Evolutionary conservation across 2,888 invertebrate genomes (phyloP).

Genomic region (Protophormia terraenovae): DNA sequence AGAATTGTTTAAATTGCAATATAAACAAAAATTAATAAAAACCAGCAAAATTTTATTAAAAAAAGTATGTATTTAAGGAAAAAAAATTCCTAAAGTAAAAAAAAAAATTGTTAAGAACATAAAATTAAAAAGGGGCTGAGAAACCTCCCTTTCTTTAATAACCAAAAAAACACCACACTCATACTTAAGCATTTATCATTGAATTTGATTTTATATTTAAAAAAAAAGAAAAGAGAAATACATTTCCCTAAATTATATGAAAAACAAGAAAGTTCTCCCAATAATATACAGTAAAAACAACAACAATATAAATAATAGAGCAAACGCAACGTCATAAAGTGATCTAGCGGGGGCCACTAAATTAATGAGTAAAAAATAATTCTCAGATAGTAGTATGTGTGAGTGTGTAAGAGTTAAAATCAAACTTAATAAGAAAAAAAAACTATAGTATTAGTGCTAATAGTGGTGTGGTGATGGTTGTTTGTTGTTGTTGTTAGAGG

Average conservation of each 20-base stretch:
- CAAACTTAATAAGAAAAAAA: no score
- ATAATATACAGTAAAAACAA: neutral
- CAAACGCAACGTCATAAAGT: conserved; percentile 57
- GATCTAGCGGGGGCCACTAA: conserved; percentile 58
- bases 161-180: conserved; percentile 1
- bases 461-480: neutral
- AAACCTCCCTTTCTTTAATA: conserved; percentile 37
- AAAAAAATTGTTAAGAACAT: neutral
- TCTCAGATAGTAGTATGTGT: conserved; percentile 4
- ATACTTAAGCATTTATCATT: neutral
- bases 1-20: no score
- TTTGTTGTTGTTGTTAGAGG: conserved; percentile 5
- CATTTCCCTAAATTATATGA: conserved; percentile 11
- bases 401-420: neutral
- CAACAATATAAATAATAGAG: neutral
- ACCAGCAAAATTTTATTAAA: neutral
- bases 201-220: neutral
- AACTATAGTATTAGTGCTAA: no score
- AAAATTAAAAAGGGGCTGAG: conserved; percentile 6
- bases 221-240: neutral
- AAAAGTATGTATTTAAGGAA: neutral
- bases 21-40: neutral
- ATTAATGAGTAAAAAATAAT: neutral
- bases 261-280: conserved; percentile 34
- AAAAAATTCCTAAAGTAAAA: neutral